Percentiles rank a stretch among this genome's conserved stretches.
Evolutionary conservation across 1,140 invertebrate species (phyloP).

Genomic region (Aphelinus certus): DNA sequence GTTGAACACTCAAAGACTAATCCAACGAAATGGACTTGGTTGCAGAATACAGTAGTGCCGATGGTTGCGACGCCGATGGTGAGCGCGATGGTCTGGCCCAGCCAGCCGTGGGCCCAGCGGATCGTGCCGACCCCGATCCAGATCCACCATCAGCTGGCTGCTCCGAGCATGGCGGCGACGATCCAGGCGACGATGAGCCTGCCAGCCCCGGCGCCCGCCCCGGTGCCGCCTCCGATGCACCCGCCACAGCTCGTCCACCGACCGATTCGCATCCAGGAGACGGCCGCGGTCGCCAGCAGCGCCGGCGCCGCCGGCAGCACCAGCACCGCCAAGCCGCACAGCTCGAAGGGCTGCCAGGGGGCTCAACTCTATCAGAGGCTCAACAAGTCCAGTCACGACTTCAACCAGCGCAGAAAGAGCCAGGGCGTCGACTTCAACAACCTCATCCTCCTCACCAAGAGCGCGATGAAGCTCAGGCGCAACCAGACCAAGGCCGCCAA

Average conservation of each 20-base stretch:
- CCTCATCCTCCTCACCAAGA: conserved; percentile 60
- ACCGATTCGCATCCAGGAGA: conserved; percentile 47
- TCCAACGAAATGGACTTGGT: not conserved
- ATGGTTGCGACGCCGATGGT: conserved; percentile 50
- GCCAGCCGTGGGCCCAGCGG: conserved; percentile 53
- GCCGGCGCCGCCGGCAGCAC: conserved; percentile 42
- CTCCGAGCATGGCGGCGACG: conserved; percentile 42
- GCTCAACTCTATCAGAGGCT: conserved; percentile 51
- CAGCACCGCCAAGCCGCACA: conserved; percentile 24
- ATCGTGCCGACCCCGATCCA: conserved; percentile 44
- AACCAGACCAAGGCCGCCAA: conserved; percentile 51
- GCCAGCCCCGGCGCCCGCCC: conserved; percentile 42
- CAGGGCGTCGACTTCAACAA: conserved; percentile 62
- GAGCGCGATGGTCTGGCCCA: conserved; percentile 48
- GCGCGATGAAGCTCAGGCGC: conserved; percentile 55
- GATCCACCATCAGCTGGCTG: conserved; percentile 49
- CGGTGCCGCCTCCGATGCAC: conserved; percentile 8
- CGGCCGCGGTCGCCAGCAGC: conserved; percentile 29
- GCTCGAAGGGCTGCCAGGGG: not conserved
- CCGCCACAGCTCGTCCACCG: conserved; percentile 44
- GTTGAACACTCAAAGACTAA: not conserved
- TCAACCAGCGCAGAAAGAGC: conserved; percentile 52
- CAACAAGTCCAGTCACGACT: conserved; percentile 42
- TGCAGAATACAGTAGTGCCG: conserved; percentile 53
- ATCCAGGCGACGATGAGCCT: conserved; percentile 18